Percentiles rank a stretch among this genome's conserved stretches.
phyloP scores from a whole-genome alignment of 2,113 vertebrate genomes.

The Hyla sarda region DNA sequence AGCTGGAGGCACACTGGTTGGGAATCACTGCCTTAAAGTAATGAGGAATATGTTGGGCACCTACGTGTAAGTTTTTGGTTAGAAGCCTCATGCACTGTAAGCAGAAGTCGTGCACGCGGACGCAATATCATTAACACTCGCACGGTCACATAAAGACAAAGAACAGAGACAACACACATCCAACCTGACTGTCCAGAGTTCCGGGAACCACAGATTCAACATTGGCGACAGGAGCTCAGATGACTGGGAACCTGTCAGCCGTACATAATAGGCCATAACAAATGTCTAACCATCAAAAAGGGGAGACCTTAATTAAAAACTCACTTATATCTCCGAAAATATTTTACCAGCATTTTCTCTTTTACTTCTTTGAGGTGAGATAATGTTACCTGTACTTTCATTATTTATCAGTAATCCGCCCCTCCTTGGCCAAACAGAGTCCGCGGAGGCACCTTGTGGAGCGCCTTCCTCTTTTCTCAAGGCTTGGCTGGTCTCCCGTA shows the following conservation, averaged over 20 bases:
- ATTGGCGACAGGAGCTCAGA: background rate
- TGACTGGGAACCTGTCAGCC: conserved; percentile 5
- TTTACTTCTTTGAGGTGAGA: background rate
- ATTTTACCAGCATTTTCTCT: background rate
- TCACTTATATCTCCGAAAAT: background rate
- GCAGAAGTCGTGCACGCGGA: too few relatives aligned
- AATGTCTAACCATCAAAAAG: background rate
- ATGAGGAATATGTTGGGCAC: too few relatives aligned
- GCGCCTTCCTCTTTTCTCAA: background rate
- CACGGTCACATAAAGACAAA: background rate
- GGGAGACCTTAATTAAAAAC: background rate
- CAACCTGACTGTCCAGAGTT: background rate
- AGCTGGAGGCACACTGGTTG: too few relatives aligned
- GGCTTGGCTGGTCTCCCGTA: background rate
- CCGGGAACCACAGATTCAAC: background rate
- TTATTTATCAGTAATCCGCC: background rate
- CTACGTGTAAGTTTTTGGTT: too few relatives aligned
- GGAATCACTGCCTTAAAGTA: too few relatives aligned
- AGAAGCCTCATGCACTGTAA: too few relatives aligned
- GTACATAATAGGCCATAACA: background rate
- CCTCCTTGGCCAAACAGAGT: conserved; percentile 31
- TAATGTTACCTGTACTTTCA: conserved; percentile 10
- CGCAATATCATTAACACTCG: background rate
- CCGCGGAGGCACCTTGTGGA: background rate
- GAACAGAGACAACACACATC: background rate